phyloP scores from a whole-genome alignment of 2,888 invertebrate genomes.

The Uloborus plumipes region DNA sequence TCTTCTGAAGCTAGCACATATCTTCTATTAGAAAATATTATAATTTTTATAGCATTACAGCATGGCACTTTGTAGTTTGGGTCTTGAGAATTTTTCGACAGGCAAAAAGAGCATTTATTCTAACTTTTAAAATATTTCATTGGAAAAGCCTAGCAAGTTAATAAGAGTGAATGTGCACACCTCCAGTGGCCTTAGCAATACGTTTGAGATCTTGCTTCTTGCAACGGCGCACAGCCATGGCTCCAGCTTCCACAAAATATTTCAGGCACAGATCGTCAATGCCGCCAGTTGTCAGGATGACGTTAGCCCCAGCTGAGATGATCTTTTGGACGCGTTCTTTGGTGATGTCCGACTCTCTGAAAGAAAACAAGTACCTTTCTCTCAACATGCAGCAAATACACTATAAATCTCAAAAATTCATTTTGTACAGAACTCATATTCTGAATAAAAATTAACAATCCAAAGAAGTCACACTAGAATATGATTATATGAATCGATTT shows the following conservation, averaged over 20 bases:
- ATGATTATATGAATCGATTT: too few relatives aligned
- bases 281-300: constrained; percentile 92
- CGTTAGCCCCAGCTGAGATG: constrained; percentile 92
- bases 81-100: too few relatives aligned
- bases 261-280: constrained; percentile 99
- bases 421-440: too few relatives aligned
- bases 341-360: constrained; percentile 93
- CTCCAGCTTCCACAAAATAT: constrained; percentile 97
- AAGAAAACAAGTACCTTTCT: neutral
- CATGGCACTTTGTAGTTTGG: too few relatives aligned
- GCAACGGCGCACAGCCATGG: constrained; percentile 96
- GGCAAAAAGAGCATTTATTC: too few relatives aligned
- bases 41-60: too few relatives aligned
- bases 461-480: too few relatives aligned
- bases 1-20: too few relatives aligned
- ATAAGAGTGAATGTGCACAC: constrained; percentile 68
- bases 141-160: constrained; percentile 90
- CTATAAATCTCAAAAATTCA: too few relatives aligned
- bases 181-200: constrained; percentile 97
- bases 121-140: too few relatives aligned
- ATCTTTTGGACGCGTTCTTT: constrained; percentile 98
- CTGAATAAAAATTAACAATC: too few relatives aligned
- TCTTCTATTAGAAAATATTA: too few relatives aligned
- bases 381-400: neutral
- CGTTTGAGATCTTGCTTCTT: constrained; percentile 96